Evolutionary conservation across 2,888 invertebrate genomes (phyloP), one percentile per base, ranked within the genome.

Genomic region (Encarsia formosa): DNA sequence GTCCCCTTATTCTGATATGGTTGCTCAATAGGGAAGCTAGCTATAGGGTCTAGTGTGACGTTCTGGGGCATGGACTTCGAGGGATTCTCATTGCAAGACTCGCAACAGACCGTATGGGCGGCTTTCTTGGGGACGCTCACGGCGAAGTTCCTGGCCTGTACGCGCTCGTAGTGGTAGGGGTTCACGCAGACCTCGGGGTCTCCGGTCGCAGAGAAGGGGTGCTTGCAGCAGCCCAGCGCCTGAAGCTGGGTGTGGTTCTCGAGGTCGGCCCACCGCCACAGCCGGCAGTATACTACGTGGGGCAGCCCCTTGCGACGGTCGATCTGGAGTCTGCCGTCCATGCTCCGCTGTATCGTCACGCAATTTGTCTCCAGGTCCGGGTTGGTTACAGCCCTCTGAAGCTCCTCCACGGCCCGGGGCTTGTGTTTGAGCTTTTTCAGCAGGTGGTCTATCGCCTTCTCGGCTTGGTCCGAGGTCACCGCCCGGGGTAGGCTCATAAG

Each of bases 381-480:
- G 60, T 77, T 77, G 43, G 77, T 77, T 3, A 83, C 68, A 5
- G 82, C 82, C 54, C 78, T 75, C 59, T 83, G 81, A 35, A 84
- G 66, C 58, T 81, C 81, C 74, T 96, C 95, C 35, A 97, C 86
- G 19, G 95, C 93, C 29, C 95, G 95, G 77, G 95, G 95, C 63
- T 91, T 83, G 74, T 96, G 96, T 74, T 95, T 95, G 51, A 95
- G 74, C 73, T 96, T 97, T 62, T 82, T 97, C 37, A 97, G 96
- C 37, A 98, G 78, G 56, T 93, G 92, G 71, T 97, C 97, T 0
- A 97, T 94, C 0, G 97, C 97, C 69, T 95, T 96, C 74, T 96
- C 95, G 31, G 95, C 95, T 60, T 81, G 81, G 59, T 81, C 81
- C 60, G 80, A 80, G 8, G 80, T 80, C 58, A 81, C 81, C 63